Evolutionary conservation across 23 tunicate genomes (phyloP).

Genomic region (Ciona savignyi): DNA sequence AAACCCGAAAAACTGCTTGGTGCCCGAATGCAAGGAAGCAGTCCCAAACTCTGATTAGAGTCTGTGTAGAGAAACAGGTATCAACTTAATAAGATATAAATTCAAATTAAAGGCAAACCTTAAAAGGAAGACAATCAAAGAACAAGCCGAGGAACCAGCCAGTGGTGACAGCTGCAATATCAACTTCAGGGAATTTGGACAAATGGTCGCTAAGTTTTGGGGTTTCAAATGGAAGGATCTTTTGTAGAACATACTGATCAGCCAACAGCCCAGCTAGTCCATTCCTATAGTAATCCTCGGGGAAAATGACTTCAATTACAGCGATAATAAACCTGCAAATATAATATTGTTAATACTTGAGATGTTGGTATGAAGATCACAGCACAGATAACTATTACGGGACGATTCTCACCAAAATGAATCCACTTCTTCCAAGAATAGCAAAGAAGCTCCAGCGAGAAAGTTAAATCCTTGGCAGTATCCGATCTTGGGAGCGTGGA

Average conservation of each 20-base stretch:
- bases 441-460: slow-evolving; percentile 46
- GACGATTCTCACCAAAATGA: slow-evolving; percentile 67
- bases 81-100: neutral
- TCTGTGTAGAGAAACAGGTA: slow-evolving; percentile 12
- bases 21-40: slow-evolving; percentile 63
- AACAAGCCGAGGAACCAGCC: slow-evolving; percentile 73
- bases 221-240: slow-evolving; percentile 10
- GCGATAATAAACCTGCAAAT: slow-evolving; percentile 46
- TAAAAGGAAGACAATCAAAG: slow-evolving; percentile 62
- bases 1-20: slow-evolving; percentile 48
- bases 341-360: too few species aligned
- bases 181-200: slow-evolving; percentile 32
- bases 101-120: slow-evolving; percentile 6
- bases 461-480: slow-evolving; percentile 83
- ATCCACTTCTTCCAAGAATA: slow-evolving; percentile 61
- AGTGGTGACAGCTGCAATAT: slow-evolving; percentile 52
- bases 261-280: slow-evolving; percentile 60
- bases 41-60: slow-evolving; percentile 60
- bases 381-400: too few species aligned
- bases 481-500: slow-evolving; percentile 51
- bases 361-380: too few species aligned
- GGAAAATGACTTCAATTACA: slow-evolving; percentile 43
- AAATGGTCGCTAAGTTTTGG: slow-evolving; percentile 38
- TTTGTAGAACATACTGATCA: slow-evolving; percentile 53
- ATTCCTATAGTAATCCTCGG: slow-evolving; percentile 47